Evolutionary conservation across 2,888 invertebrate genomes (phyloP).

Genomic region (Rambutsinella grinnellia): DNA sequence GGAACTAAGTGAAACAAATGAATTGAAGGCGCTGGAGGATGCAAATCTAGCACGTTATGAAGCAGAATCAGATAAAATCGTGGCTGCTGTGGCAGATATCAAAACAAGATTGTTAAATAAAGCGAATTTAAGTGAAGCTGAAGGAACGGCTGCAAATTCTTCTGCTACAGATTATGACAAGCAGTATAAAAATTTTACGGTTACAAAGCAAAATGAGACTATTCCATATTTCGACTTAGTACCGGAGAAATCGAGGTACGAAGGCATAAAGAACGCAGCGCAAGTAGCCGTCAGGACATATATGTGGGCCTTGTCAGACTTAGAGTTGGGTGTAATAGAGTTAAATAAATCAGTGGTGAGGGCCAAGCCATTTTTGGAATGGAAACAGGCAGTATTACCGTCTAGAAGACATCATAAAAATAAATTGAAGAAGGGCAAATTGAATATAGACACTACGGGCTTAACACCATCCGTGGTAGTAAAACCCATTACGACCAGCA

Average conservation of each 20-base stretch:
- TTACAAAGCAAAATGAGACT: background rate
- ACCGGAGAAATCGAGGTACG: conserved; percentile 12
- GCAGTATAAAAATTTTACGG: no score
- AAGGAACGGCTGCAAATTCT: conserved; percentile 12
- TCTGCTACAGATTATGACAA: conserved; percentile 4
- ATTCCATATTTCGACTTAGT: background rate
- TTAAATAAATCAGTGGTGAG: conserved; percentile 27
- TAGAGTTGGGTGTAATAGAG: conserved; percentile 1
- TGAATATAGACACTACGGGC: conserved; percentile 30
- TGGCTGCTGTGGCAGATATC: background rate
- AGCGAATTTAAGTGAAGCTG: conserved; percentile 23
- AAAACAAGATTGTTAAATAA: background rate
- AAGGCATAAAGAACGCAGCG: conserved; percentile 19
- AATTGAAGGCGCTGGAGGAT: conserved; percentile 4
- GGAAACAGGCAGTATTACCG: conserved; percentile 12
- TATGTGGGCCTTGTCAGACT: conserved; percentile 17
- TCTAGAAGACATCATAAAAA: background rate
- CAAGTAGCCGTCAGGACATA: conserved; percentile 15
- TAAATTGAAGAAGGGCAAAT: background rate
- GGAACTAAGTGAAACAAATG: conserved; percentile 17
- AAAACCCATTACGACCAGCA: background rate
- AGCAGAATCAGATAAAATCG: no score
- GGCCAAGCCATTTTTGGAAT: background rate
- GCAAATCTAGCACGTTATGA: background rate
- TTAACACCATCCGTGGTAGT: background rate